Conservation (phyloP, 1,140 invertebrate species). For the Platorchestia sp. region DNA sequence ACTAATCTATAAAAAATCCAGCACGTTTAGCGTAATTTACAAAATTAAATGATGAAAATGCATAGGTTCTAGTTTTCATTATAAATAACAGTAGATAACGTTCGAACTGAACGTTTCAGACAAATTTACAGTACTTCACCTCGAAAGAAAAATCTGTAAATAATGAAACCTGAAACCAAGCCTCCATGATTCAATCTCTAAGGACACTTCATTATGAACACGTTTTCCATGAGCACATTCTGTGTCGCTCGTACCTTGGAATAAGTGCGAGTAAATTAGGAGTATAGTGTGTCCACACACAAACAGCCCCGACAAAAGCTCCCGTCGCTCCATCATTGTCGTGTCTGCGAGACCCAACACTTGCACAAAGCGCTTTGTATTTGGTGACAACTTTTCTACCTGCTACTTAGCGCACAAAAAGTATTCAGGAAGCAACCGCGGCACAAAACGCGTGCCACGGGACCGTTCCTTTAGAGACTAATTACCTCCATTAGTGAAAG, state of each 20-base stretch:
- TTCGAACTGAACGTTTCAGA: neutral
- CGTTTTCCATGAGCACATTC: neutral
- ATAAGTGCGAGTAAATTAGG: conserved; percentile 7
- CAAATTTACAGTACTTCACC: neutral
- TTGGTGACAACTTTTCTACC: conserved; percentile 49
- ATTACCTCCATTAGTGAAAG: conserved; percentile 43
- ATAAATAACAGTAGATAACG: too few species aligned
- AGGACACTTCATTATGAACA: neutral
- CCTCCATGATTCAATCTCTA: neutral
- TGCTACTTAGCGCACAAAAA: conserved; percentile 51
- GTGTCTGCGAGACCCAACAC: neutral
- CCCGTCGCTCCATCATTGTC: conserved; percentile 18
- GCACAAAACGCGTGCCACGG: conserved; percentile 29
- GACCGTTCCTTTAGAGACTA: conserved; percentile 17
- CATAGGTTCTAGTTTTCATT: too few species aligned
- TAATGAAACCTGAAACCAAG: neutral
- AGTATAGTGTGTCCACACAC: conserved; percentile 20
- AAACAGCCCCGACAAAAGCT: neutral
- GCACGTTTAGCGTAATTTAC: too few species aligned
- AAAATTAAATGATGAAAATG: too few species aligned
- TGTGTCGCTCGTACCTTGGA: neutral
- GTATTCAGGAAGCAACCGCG: conserved; percentile 33
- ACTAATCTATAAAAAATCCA: neutral
- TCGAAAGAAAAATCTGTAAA: neutral
- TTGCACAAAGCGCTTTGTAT: neutral